Conservation (phyloP, 2,888 invertebrate genomes). For the Helobdella robusta region DNA sequence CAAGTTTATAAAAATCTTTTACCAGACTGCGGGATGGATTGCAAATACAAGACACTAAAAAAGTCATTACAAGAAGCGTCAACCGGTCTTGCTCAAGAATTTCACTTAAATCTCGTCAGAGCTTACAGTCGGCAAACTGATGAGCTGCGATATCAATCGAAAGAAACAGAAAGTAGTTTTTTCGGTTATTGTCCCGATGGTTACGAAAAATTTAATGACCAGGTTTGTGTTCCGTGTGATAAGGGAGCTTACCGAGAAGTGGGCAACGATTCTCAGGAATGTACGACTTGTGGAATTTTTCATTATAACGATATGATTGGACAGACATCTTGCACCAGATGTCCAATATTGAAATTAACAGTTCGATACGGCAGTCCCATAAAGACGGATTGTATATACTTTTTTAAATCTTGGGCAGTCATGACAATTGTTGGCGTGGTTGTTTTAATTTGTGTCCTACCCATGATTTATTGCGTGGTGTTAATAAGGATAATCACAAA, state of each 20-base stretch:
- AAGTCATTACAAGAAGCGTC: background rate
- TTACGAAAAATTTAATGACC: background rate
- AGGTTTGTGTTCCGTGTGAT: conserved; percentile 15
- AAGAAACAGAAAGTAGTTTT: background rate
- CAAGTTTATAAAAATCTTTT: no score
- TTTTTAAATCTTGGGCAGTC: background rate
- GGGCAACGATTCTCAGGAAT: background rate
- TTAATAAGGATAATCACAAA: no score
- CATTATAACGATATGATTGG: conserved; percentile 17
- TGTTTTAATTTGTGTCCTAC: no score
- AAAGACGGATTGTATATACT: background rate
- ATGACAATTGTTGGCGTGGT: background rate
- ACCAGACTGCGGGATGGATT: conserved; percentile 8
- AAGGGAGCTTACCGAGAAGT: conserved; percentile 4
- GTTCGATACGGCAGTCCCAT: background rate
- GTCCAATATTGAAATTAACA: conserved; percentile 8
- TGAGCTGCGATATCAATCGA: background rate
- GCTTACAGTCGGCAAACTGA: background rate
- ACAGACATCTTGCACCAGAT: conserved; percentile 5
- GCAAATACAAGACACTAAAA: background rate
- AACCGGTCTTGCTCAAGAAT: background rate
- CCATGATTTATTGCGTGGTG: no score
- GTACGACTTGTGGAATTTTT: background rate
- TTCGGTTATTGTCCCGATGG: conserved; percentile 18
- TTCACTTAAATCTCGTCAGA: background rate